phyloP scores from a whole-genome alignment of 2,888 invertebrate species.

The Lasioglossum pauxillum region DNA sequence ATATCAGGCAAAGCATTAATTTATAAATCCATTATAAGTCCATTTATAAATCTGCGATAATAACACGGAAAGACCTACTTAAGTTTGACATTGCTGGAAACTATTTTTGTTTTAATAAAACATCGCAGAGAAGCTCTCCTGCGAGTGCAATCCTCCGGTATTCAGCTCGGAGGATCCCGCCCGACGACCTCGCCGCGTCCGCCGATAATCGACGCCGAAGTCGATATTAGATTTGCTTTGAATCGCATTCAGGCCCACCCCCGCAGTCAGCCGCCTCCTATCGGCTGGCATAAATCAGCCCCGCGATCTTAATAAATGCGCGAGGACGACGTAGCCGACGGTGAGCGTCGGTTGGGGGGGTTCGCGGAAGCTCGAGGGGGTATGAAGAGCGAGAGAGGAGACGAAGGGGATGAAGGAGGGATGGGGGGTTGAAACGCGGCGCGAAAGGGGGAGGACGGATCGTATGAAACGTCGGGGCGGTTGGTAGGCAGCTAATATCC shows the following conservation, averaged over 20 bases:
- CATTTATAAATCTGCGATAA: background rate
- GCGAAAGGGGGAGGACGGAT: constrained; percentile 61
- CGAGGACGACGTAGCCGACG: constrained; percentile 59
- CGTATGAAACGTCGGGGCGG: constrained; percentile 77
- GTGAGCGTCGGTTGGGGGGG: constrained; percentile 6
- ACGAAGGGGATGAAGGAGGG: background rate
- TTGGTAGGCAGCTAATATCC: constrained; percentile 84
- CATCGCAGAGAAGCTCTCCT: background rate
- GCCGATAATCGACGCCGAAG: constrained; percentile 63
- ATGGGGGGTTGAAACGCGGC: constrained; percentile 44
- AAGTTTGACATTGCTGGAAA: background rate
- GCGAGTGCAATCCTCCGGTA: constrained; percentile 5
- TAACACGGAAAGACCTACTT: background rate
- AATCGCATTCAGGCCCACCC: constrained; percentile 72
- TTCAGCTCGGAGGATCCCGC: constrained; percentile 18
- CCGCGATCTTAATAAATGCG: constrained; percentile 83
- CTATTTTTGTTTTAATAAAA: constrained; percentile 5
- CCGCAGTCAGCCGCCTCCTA: constrained; percentile 56
- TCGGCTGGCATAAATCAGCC: constrained; percentile 81
- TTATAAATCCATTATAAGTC: no score
- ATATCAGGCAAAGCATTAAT: background rate
- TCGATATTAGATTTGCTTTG: constrained; percentile 72
- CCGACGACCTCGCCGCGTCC: constrained; percentile 21
- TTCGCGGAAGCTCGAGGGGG: background rate
- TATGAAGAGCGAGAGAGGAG: background rate